Percentiles rank a stretch among this genome's conserved stretches.
Evolutionary conservation across 2,113 vertebrate species (phyloP).

Genomic region (Apteryx mantelli): DNA sequence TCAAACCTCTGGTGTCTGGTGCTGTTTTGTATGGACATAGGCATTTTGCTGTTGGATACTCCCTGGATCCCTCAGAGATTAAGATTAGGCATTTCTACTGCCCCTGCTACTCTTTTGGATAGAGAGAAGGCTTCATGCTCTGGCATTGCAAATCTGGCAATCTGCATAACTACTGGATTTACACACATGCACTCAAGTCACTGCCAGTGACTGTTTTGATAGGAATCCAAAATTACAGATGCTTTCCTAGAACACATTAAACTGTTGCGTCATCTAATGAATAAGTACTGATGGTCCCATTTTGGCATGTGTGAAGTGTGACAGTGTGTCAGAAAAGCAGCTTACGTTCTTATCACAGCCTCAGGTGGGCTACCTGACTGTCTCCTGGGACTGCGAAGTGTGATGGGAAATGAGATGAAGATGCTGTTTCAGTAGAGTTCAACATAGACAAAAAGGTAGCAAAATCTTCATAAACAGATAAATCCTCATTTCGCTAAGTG

Average conservation of each 20-base stretch:
- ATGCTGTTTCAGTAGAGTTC: neutral
- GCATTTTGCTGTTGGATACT: neutral
- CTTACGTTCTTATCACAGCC: neutral
- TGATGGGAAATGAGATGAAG: neutral
- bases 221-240: neutral
- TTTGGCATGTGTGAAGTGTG: neutral
- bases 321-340: neutral
- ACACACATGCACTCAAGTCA: accelerated
- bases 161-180: neutral
- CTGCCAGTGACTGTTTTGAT: neutral
- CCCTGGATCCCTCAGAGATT: neutral
- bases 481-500: neutral
- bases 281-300: neutral
- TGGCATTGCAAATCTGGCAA: neutral
- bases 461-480: neutral
- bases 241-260: neutral
- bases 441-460: neutral
- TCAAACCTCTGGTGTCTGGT: neutral
- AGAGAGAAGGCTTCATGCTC: neutral
- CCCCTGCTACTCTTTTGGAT: neutral
- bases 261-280: neutral
- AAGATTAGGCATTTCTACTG: neutral
- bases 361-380: neutral
- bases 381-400: neutral
- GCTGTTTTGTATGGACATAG: neutral